Conservation (phyloP, 2,797 vertebrate genomes). For the Enteromius thamalakanensis region DNA sequence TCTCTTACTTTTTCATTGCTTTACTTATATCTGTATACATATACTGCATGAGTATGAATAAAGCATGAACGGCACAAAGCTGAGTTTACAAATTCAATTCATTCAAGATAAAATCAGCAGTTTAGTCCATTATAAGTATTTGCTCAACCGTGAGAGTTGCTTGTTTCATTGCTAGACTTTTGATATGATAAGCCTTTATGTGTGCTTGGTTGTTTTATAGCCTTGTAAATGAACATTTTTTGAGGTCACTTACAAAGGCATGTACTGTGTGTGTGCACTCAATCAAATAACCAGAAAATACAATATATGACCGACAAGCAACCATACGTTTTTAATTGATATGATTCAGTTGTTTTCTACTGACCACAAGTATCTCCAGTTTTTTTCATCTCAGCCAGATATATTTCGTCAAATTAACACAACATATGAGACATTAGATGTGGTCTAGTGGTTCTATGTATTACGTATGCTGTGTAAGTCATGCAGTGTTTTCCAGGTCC, state of each 20-base stretch:
- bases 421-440: background rate
- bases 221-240: too few relatives aligned
- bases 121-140: conserved; percentile 5
- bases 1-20: conserved; percentile 18
- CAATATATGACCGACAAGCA: too few relatives aligned
- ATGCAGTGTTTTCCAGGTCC: background rate
- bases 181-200: too few relatives aligned
- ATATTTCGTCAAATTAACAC: background rate
- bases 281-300: too few relatives aligned
- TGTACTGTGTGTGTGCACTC: too few relatives aligned
- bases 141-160: background rate
- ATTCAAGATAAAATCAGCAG: conserved; percentile 22
- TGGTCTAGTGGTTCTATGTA: background rate
- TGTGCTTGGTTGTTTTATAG: too few relatives aligned
- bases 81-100: background rate
- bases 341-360: too few relatives aligned
- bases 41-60: conserved; percentile 12
- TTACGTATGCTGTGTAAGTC: background rate
- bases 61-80: background rate
- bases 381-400: background rate
- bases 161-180: too few relatives aligned
- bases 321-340: too few relatives aligned
- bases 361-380: too few relatives aligned
- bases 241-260: too few relatives aligned
- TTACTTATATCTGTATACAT: background rate